Evolutionary conservation across 2,113 vertebrate species (phyloP).

Genomic region (Piaya cayana): DNA sequence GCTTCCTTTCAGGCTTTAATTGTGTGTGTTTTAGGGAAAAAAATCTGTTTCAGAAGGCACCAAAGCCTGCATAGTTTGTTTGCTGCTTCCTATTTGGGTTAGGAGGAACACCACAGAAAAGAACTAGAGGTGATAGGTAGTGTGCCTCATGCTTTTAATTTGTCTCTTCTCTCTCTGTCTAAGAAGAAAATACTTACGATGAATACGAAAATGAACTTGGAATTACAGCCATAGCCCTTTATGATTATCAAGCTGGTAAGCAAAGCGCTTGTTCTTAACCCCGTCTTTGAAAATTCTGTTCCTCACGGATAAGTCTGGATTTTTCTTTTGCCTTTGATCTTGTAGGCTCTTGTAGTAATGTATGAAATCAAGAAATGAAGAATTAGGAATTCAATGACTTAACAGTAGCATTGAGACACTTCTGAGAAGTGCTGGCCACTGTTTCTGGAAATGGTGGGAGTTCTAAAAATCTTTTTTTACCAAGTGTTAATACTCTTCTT

Average conservation of each 20-base stretch:
- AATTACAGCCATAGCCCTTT: constrained; percentile 93
- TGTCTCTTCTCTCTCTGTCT: not conserved
- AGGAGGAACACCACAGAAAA: not conserved
- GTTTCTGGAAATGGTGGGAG: not conserved
- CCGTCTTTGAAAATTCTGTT: not conserved
- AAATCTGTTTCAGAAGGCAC: not conserved
- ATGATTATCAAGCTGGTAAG: constrained; percentile 98
- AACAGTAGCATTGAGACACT: not conserved
- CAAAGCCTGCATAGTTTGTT: not conserved
- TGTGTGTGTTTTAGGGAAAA: not conserved
- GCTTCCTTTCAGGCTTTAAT: not conserved
- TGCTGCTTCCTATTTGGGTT: not conserved
- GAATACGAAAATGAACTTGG: constrained; percentile 89
- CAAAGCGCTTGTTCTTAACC: not conserved
- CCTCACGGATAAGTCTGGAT: not conserved
- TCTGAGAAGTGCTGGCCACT: accelerated
- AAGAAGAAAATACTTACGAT: constrained; percentile 81
- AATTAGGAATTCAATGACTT: not conserved
- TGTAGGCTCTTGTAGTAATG: not conserved
- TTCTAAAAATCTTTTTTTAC: not conserved
- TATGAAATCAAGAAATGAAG: not conserved
- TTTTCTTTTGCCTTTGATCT: not conserved
- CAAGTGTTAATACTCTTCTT: not conserved
- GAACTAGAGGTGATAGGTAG: not conserved
- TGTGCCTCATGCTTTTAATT: not conserved